These are phyloP conservation scores for Drosophila histrio DNA, from an alignment of 2,888 invertebrate species.

Conservation along the genomic window DNA sequence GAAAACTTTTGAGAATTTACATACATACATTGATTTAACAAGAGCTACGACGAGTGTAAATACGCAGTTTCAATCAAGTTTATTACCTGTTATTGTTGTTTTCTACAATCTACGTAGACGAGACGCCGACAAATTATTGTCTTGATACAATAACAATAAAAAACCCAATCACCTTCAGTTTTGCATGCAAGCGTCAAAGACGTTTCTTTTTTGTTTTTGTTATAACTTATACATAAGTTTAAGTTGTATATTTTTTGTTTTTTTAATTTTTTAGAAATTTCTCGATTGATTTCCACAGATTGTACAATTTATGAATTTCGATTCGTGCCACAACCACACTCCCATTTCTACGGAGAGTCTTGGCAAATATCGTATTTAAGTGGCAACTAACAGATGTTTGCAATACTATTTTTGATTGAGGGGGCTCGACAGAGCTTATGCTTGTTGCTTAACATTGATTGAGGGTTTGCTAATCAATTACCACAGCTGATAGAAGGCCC, in stretches of 20 bases:
- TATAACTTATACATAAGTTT: conserved; percentile 1
- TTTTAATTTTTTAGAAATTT: conserved; percentile 49
- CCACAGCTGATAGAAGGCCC: conserved; percentile 3
- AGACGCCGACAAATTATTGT: conserved; percentile 14
- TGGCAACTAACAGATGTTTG: conserved; percentile 12
- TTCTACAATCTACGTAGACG: neutral
- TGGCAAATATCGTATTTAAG: conserved; percentile 34
- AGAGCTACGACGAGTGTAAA: neutral
- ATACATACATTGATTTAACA: neutral
- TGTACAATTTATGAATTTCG: neutral
- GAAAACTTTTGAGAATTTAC: conserved; percentile 13
- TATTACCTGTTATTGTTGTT: conserved; percentile 12
- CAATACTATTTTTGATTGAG: conserved; percentile 27
- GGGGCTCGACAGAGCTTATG: conserved; percentile 6
- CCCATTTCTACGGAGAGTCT: conserved; percentile 25
- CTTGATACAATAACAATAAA: conserved; percentile 14
- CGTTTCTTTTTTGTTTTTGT: conserved; percentile 9
- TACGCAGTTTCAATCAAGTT: conserved; percentile 48
- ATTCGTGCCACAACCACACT: too few species aligned
- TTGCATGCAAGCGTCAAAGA: conserved; percentile 40
- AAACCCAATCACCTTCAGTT: conserved; percentile 68
- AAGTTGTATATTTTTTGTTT: conserved; percentile 7
- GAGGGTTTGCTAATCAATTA: conserved; percentile 10
- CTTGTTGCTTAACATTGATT: conserved; percentile 19
- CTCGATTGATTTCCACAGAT: conserved; percentile 23